Base-by-base conservation (phyloP, 2,888 invertebrate species). In the Netelia virgata region DNA sequence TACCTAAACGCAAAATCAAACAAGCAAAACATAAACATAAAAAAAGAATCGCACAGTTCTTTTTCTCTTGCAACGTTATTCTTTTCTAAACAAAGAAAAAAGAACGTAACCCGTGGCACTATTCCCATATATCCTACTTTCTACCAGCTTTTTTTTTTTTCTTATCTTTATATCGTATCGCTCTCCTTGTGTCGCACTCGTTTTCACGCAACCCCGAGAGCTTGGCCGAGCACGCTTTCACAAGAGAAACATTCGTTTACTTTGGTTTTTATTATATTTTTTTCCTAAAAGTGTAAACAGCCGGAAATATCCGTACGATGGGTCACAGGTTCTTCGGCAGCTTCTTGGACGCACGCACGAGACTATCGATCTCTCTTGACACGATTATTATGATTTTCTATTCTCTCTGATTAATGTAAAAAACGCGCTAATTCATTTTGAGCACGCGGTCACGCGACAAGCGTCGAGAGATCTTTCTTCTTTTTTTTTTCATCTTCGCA, bases 1-100 rank as follows among this genome's bases (percentile, higher is more conserved):
- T 93, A 93, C 91, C 88, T 89, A 78, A 86, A 73, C 82, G 68
- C 75, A 61, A 66, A 43, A 50, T 50, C 64, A 59, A 66, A 61
- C 47, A 11, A 16, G 63, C 36, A n/a, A 53, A n/a, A 53, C 14
- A 16, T 14, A 53, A 53, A 53, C 6, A 50, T 72, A 11, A 70
- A 76, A 43, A 55, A 63, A 43, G 50, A 79, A 61, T 63, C 50
- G 55, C 16, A 69, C 70, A 70, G 20, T 6, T 75, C 66, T 76
- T 50, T 41, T 55, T 66, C 47, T 61, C 50, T n/a, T 23, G 36
- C 9, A 53, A 36, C 36, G 14, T 66, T 20, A 76, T 47, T 50
- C 50, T 23, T 1, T 20, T 23, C 55, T 16, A 64, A 16, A 41
- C 36, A 64, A n/a, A 18, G 18, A 66, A 11, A 23, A 47, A 43